Percentiles rank a stretch among this genome's conserved stretches.
These are phyloP conservation scores for Pyralis farinalis DNA, from an alignment of 2,888 invertebrate species.

Conservation along the genomic window DNA sequence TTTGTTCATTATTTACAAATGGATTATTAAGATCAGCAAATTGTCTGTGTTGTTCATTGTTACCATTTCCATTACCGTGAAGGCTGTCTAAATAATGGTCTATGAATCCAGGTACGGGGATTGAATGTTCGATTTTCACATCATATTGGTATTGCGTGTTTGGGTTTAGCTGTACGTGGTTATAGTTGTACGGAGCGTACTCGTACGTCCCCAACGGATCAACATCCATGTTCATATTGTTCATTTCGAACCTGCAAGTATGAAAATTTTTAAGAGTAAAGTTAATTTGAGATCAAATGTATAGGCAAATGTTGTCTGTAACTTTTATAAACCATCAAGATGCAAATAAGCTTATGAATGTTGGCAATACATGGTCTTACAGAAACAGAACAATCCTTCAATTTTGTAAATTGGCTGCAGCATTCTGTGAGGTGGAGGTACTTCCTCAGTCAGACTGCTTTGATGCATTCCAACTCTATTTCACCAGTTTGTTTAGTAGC, in stretches of 20 bases:
- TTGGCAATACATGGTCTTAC: too few species aligned
- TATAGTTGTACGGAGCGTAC: conserved; percentile 30
- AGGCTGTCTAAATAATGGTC: conserved; percentile 8
- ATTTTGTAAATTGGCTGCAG: too few species aligned
- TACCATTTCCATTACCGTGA: conserved; percentile 4
- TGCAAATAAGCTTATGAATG: too few species aligned
- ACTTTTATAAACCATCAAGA: too few species aligned
- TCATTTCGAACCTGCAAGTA: conserved; percentile 38
- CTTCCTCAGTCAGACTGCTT: too few species aligned
- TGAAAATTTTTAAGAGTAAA: too few species aligned
- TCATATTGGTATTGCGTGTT: conserved; percentile 23
- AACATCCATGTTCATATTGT: conserved; percentile 36
- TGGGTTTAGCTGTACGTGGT: conserved; percentile 9
- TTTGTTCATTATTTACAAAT: conserved; percentile 7
- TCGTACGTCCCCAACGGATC: conserved; percentile 56
- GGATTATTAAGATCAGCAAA: conserved; percentile 11
- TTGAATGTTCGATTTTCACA: conserved; percentile 22
- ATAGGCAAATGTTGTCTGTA: too few species aligned
- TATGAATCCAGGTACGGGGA: neutral
- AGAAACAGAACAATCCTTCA: too few species aligned
- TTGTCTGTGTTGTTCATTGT: conserved; percentile 4
- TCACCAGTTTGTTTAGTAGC: too few species aligned
- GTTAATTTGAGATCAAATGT: too few species aligned
- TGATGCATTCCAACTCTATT: too few species aligned
- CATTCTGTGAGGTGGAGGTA: too few species aligned